These are phyloP conservation scores for Coreoperca whiteheadi DNA, from an alignment of 2,113 vertebrate genomes.

Conservation along the genomic window DNA sequence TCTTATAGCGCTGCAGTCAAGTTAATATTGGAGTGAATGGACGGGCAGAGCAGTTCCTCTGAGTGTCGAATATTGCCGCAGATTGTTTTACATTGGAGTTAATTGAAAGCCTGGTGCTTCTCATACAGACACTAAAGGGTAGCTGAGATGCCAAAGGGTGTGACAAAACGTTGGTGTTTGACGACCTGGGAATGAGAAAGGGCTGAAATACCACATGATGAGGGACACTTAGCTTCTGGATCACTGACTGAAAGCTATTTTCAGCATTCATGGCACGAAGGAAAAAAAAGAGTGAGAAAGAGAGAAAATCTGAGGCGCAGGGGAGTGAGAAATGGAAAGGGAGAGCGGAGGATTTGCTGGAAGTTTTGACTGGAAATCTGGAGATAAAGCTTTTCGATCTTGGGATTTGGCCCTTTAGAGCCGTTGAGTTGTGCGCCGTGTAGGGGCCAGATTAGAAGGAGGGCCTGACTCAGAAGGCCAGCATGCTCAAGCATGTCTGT, in stretches of 20 bases:
- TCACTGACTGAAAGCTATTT: slow-evolving; percentile 15
- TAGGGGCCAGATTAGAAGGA: slow-evolving; percentile 61
- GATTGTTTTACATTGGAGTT: too few species aligned
- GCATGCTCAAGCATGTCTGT: slow-evolving; percentile 60
- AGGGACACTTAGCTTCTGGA: background rate
- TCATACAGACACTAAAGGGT: too few species aligned
- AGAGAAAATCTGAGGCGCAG: background rate
- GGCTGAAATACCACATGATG: slow-evolving; percentile 1
- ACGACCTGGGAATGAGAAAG: too few species aligned
- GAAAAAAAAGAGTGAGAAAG: background rate
- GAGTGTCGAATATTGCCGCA: too few species aligned
- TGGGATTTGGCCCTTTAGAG: slow-evolving; percentile 66
- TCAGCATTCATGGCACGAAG: slow-evolving; percentile 24
- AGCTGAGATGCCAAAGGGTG: too few species aligned
- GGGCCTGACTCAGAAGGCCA: slow-evolving; percentile 25
- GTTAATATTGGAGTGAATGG: too few species aligned
- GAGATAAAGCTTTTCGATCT: slow-evolving; percentile 64
- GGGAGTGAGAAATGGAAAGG: background rate
- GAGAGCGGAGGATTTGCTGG: slow-evolving; percentile 59
- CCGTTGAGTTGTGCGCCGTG: slow-evolving; percentile 22
- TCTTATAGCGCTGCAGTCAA: too few species aligned
- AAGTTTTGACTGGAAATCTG: slow-evolving; percentile 64
- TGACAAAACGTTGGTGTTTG: too few species aligned
- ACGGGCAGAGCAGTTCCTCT: too few species aligned
- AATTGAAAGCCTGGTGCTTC: too few species aligned